Conservation (phyloP, 1,140 invertebrate genomes). For the Cardiocondyla obscurior region DNA sequence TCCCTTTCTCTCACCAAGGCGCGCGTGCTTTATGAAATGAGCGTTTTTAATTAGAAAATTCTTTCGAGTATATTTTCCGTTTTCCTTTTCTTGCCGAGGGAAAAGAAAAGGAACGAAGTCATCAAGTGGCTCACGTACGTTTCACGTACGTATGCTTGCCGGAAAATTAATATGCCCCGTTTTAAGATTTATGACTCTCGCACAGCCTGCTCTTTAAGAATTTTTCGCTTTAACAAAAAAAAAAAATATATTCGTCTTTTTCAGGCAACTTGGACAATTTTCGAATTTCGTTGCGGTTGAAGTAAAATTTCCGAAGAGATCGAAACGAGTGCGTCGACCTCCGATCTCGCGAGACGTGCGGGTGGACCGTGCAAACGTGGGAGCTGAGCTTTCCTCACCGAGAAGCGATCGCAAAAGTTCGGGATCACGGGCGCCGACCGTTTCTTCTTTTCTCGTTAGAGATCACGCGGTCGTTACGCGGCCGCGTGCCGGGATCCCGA, state of each 20-base stretch:
- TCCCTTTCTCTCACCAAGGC: neutral
- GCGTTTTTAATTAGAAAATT: constrained; percentile 47
- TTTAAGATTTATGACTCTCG: neutral
- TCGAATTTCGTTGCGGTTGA: too few relatives aligned
- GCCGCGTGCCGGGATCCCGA: constrained; percentile 31
- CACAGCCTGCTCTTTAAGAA: neutral
- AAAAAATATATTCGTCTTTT: too few relatives aligned
- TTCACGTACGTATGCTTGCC: neutral
- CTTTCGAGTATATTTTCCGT: constrained; percentile 30
- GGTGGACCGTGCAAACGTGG: neutral
- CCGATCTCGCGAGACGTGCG: neutral
- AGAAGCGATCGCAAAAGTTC: neutral
- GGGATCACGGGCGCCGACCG: neutral
- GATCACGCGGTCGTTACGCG: constrained; percentile 56
- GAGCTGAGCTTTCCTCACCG: neutral
- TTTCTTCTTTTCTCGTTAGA: neutral
- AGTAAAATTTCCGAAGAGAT: neutral
- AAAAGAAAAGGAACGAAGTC: neutral
- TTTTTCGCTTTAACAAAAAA: too few relatives aligned
- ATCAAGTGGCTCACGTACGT: neutral
- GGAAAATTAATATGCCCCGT: neutral
- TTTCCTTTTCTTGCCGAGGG: neutral
- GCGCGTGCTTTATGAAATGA: constrained; percentile 16
- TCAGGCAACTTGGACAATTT: too few relatives aligned
- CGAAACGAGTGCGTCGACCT: neutral